Conservation (phyloP, 2,888 invertebrate genomes). For the Sylvicola cinctus region DNA sequence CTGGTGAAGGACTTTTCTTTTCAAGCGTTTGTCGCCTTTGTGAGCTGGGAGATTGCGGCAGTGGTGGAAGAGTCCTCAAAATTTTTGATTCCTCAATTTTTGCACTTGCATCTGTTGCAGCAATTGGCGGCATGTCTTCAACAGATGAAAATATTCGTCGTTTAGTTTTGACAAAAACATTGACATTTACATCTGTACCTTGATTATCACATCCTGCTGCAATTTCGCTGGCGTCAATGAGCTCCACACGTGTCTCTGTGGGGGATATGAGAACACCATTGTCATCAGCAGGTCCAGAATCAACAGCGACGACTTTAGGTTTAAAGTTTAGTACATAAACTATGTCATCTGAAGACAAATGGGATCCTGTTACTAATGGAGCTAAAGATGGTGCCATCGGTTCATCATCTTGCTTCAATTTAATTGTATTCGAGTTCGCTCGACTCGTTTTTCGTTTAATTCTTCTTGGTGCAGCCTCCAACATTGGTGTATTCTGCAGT, state of each 20-base stretch:
- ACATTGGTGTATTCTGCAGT: slow-evolving; percentile 10
- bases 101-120: too few species aligned
- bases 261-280: slow-evolving; percentile 10
- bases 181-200: slow-evolving; percentile 15
- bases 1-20: slow-evolving; percentile 42
- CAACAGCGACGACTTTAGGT: too few species aligned
- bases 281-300: too few species aligned
- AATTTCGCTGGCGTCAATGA: too few species aligned
- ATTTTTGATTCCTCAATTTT: too few species aligned
- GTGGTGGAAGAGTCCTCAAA: slow-evolving; percentile 26
- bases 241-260: slow-evolving; percentile 11
- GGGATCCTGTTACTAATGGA: neutral
- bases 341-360: slow-evolving; percentile 21
- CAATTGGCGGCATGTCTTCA: slow-evolving; percentile 22
- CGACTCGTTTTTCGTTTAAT: slow-evolving; percentile 22
- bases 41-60: slow-evolving; percentile 34
- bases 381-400: too few species aligned
- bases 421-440: slow-evolving; percentile 14
- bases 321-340: slow-evolving; percentile 22
- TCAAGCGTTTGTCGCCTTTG: slow-evolving; percentile 27
- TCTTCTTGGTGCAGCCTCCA: slow-evolving; percentile 20
- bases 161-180: slow-evolving; percentile 60
- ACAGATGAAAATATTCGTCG: slow-evolving; percentile 60
- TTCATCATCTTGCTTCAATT: slow-evolving; percentile 11
- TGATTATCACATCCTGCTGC: too few species aligned